Base-by-base conservation (phyloP, 2,113 vertebrate genomes). In the Psettodes erumei region DNA sequence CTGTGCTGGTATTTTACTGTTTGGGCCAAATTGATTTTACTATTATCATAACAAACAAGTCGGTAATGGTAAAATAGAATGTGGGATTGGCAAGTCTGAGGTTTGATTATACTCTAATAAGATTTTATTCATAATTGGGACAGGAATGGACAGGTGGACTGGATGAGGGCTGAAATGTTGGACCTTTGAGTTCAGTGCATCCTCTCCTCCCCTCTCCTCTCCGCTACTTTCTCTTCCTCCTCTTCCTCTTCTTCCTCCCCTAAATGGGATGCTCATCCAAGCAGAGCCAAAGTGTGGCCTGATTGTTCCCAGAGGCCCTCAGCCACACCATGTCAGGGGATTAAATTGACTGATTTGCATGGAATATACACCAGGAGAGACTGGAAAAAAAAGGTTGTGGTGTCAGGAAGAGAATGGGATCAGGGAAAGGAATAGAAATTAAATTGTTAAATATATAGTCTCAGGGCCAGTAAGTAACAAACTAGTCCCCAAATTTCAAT, bases 331-430 rank as follows among this genome's bases (percentile, higher is more conserved):
- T 84, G 88, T 81, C 75, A 81, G 75, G 71, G 84, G 83, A 86
- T 90, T 85, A 84, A 85, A 90, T 82, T 70, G 77, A 86, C 69
- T 84, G 81, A 88, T 88, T 86, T 89, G 77, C 86, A 88, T 85
- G 71, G 67, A 81, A 77, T 79, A 53, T 56, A 58, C 51, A 37
- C 13, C 55, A 45, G 58, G 70, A 53, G 64, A 72, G 47, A 53
- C 23, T 56, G 71, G 19, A 33, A 42, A 54, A 25, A 5, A 33
- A 53, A 12, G 18, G 13, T 33, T 66, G 51, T 32, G 38, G 53
- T 33, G 12, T 0, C 11, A 65, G 61, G 40, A 37, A 10, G 19
- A 71, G 30, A 51, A 56, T 3, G 27, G 7, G 21, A 50, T 18
- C 21, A 19, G 10, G 13, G 30, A 21, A 23, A 8, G 18, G 18